Evolutionary conservation across 2,888 invertebrate species (phyloP).

Genomic region (Pristionchus arcanus): DNA sequence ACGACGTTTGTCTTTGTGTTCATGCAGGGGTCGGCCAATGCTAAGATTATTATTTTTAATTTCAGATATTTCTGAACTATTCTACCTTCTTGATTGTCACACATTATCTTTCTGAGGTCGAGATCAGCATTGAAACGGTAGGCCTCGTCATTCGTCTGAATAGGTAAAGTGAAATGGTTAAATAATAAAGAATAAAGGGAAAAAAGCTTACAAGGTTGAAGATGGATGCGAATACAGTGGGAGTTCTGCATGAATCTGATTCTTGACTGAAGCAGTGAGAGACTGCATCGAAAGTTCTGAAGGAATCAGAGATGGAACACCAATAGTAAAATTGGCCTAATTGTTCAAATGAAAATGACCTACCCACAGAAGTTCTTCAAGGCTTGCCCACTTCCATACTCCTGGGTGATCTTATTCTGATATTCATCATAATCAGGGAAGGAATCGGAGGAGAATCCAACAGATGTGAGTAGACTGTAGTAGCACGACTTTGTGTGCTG

Average conservation of each 20-base stretch:
- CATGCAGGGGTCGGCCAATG: constrained; percentile 37
- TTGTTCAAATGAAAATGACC: not conserved
- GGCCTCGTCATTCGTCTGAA: not conserved
- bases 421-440: constrained; percentile 10
- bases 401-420: not conserved
- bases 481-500: constrained; percentile 6
- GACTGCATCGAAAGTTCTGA: constrained; percentile 41
- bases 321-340: not conserved
- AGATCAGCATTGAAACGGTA: constrained; percentile 17
- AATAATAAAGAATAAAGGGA: not conserved
- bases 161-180: not conserved
- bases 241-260: constrained; percentile 32
- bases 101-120: constrained; percentile 25
- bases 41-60: not conserved
- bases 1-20: not conserved
- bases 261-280: not conserved
- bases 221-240: constrained; percentile 26
- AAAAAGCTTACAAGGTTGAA: constrained; percentile 10
- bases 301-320: too few relatives aligned
- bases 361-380: constrained; percentile 13
- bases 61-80: not conserved
- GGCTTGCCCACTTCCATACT: not conserved
- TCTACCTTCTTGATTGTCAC: constrained; percentile 16
- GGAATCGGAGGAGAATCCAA: not conserved
- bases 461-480: not conserved